Percentiles rank a stretch among this genome's conserved stretches.
phyloP scores from a whole-genome alignment of 2,888 invertebrate genomes.

The Gerris lacustris region DNA sequence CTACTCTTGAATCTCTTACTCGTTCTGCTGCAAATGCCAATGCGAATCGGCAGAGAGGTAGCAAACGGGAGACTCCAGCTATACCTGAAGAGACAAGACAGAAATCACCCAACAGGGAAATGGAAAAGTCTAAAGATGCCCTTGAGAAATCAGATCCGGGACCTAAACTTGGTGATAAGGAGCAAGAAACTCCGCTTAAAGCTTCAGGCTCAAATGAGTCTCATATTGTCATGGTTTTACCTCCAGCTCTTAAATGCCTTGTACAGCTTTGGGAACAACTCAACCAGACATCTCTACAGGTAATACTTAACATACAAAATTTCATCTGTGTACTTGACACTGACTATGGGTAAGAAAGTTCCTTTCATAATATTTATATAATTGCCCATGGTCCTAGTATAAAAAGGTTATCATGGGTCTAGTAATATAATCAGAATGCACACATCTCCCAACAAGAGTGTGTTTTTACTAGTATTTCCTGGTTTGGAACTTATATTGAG shows the following conservation, averaged over 20 bases:
- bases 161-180: neutral
- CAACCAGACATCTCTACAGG: constrained; percentile 52
- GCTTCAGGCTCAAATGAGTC: neutral
- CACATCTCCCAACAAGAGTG: too few species aligned
- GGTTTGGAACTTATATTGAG: too few species aligned
- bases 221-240: constrained; percentile 59
- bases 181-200: neutral
- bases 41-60: constrained; percentile 51
- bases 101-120: constrained; percentile 4
- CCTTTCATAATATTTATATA: too few species aligned
- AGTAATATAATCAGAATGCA: too few species aligned
- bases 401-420: too few species aligned
- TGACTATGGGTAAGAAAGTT: too few species aligned
- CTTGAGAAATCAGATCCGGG: constrained; percentile 18
- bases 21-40: constrained; percentile 67
- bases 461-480: too few species aligned
- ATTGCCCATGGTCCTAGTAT: too few species aligned
- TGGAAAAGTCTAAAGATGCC: constrained; percentile 35
- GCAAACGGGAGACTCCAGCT: neutral
- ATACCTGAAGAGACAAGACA: constrained; percentile 9
- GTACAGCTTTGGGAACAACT: constrained; percentile 86
- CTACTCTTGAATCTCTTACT: constrained; percentile 62
- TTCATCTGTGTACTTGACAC: too few species aligned
- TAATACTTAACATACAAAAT: constrained; percentile 36
- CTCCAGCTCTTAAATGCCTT: constrained; percentile 74